Conservation (phyloP, 2,113 vertebrate species). For the Anhinga rufa region DNA sequence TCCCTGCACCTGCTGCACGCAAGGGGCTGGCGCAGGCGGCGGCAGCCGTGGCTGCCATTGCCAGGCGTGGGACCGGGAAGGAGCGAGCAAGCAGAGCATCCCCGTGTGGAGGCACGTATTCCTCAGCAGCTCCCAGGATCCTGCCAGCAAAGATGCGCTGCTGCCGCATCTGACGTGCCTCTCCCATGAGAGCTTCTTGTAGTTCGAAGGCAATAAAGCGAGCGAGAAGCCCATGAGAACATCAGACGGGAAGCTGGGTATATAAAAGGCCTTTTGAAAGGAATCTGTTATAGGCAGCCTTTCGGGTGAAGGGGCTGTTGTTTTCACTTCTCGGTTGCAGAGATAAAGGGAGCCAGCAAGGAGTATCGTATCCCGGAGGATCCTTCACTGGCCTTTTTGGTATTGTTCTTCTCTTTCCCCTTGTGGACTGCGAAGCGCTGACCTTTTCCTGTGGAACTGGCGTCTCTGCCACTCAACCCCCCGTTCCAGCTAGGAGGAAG, state of each 20-base stretch:
- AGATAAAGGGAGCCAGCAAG: constrained; percentile 42
- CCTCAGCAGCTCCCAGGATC: background rate
- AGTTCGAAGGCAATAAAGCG: constrained; percentile 34
- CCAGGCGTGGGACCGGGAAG: background rate
- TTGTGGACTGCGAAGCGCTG: background rate
- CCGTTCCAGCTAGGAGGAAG: constrained; percentile 54
- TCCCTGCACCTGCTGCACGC: constrained; percentile 63
- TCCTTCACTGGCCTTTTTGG: constrained; percentile 26
- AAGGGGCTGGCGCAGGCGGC: background rate
- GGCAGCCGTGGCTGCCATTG: constrained; percentile 1
- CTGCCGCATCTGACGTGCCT: background rate
- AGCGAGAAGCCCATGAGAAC: background rate
- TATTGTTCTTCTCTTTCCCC: constrained; percentile 31
- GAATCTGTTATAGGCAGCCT: constrained; percentile 1
- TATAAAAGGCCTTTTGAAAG: background rate
- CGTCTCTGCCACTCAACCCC: background rate
- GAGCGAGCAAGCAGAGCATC: background rate
- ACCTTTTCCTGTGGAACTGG: constrained; percentile 57
- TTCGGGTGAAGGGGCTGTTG: constrained; percentile 1
- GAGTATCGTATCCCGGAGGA: background rate
- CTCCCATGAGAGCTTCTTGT: background rate
- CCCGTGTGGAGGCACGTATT: background rate
- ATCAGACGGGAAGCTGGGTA: background rate
- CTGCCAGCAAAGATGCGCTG: background rate
- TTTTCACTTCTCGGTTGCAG: constrained; percentile 2